Evolutionary conservation across 2,113 vertebrate genomes (phyloP).

Genomic region (Anser cygnoides): DNA sequence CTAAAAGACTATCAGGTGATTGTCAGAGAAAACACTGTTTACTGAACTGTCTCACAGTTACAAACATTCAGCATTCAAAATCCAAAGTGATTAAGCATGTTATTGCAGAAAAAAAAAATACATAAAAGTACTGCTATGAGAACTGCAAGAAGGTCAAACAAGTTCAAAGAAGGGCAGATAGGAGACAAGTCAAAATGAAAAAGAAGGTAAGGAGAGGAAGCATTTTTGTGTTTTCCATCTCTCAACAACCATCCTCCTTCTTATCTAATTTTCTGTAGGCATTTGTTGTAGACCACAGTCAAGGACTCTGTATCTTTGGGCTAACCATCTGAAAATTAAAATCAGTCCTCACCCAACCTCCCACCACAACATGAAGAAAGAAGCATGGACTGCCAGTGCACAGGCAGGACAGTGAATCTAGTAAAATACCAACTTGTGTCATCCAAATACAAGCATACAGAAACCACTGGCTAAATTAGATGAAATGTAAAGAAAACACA

Average conservation of each 20-base stretch:
- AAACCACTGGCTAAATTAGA: background rate
- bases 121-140: background rate
- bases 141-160: background rate
- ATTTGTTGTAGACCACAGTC: background rate
- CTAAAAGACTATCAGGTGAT: background rate
- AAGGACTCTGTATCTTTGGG: background rate
- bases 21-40: background rate
- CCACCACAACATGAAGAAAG: background rate
- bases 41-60: background rate
- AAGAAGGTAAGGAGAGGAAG: background rate
- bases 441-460: background rate
- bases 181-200: background rate
- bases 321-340: background rate
- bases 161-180: background rate
- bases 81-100: background rate
- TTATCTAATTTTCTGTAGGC: background rate
- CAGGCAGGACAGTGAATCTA: background rate
- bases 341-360: fast-evolving
- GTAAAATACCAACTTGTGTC: background rate
- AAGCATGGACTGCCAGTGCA: background rate
- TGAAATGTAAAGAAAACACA: background rate
- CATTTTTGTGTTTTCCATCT: background rate
- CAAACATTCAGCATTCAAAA: background rate
- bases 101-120: background rate
- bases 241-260: background rate